Conservation (phyloP, 2,888 invertebrate species). For the Volucella zonaria region DNA sequence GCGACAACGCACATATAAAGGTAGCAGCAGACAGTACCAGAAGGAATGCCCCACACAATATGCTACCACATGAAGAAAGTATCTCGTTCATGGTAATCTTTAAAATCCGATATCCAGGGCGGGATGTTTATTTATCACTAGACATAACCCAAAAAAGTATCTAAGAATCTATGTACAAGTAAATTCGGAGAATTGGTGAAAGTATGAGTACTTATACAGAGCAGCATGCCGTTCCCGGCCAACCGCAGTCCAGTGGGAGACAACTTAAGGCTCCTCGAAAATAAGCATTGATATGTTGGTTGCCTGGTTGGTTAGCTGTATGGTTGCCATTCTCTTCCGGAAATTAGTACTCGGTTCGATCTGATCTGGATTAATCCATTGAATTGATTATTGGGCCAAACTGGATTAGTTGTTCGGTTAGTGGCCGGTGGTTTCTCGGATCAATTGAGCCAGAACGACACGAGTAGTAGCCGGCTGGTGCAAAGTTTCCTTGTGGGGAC, state of each 20-base stretch:
- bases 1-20: background rate
- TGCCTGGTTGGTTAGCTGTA: slow-evolving; percentile 1
- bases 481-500: slow-evolving; percentile 28
- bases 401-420: slow-evolving; percentile 24
- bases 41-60: background rate
- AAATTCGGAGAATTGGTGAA: slow-evolving; percentile 58
- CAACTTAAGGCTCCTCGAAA: slow-evolving; percentile 56
- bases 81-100: slow-evolving; percentile 21
- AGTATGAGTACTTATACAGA: slow-evolving; percentile 25
- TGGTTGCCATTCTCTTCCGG: slow-evolving; percentile 60
- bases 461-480: slow-evolving; percentile 4
- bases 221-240: background rate
- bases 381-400: slow-evolving; percentile 51
- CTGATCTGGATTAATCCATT: slow-evolving; percentile 62
- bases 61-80: slow-evolving; percentile 24
- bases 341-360: slow-evolving; percentile 50
- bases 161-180: background rate
- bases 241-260: slow-evolving; percentile 34
- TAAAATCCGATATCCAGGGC: slow-evolving; percentile 44
- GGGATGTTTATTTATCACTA: slow-evolving; percentile 57
- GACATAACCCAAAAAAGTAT: slow-evolving; percentile 47
- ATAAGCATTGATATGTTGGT: background rate
- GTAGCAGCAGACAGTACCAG: background rate
- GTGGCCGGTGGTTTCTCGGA: background rate
- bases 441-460: slow-evolving; percentile 40